Evolutionary conservation across 2,797 vertebrate genomes (phyloP).

Genomic region (Molossus alvarezi): DNA sequence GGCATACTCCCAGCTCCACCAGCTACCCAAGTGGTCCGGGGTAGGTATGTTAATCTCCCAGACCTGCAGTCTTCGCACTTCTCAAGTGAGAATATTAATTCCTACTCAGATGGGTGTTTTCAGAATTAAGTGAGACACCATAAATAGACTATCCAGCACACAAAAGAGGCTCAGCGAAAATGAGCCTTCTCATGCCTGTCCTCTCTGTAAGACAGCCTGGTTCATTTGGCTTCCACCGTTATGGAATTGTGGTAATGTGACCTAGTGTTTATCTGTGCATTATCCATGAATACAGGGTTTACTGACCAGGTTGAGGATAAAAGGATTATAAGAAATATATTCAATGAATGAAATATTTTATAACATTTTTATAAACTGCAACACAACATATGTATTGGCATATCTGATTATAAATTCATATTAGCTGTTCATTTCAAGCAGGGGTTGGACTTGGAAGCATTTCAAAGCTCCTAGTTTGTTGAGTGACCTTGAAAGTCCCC

Average conservation of each 20-base stretch:
- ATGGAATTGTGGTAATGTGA: not conserved
- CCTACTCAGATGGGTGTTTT: constrained; percentile 50
- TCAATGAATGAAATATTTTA: constrained; percentile 34
- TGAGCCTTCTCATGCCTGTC: not conserved
- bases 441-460: not conserved
- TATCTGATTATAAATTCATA: constrained; percentile 25
- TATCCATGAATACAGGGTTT: not conserved
- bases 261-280: not conserved
- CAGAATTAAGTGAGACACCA: constrained; percentile 24
- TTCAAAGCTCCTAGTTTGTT: constrained; percentile 56
- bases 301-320: not conserved
- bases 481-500: constrained; percentile 16
- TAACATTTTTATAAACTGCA: constrained; percentile 45
- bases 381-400: constrained; percentile 19
- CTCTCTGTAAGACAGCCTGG: not conserved
- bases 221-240: constrained; percentile 11
- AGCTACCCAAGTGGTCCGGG: not conserved
- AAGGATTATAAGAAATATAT: constrained; percentile 18
- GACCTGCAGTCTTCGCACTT: not conserved
- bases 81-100: constrained; percentile 54
- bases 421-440: constrained; percentile 59
- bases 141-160: not conserved
- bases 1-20: not conserved
- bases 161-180: constrained; percentile 4
- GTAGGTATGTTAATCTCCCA: not conserved